Percentiles rank a stretch among this genome's conserved stretches.
Evolutionary conservation across 2,888 invertebrate species (phyloP).

Genomic region (Microplitis manilae): DNA sequence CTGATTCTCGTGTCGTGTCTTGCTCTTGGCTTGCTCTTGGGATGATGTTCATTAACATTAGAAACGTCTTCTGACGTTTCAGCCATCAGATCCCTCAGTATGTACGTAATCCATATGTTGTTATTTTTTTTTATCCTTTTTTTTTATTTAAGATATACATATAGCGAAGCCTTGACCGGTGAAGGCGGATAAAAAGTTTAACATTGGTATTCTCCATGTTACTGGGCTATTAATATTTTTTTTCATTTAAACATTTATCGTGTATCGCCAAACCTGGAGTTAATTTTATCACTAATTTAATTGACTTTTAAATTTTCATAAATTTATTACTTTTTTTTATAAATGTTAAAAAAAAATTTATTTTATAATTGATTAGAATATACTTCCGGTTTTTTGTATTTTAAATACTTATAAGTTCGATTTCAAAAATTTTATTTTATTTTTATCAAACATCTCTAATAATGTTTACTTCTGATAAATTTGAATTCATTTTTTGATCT

Average conservation of each 20-base stretch:
- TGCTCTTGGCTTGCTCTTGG: slow-evolving; percentile 33
- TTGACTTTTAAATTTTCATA: too few species aligned
- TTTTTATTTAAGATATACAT: slow-evolving; percentile 3
- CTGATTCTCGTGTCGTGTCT: slow-evolving; percentile 12
- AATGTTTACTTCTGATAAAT: too few species aligned
- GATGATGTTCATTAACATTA: slow-evolving; percentile 47
- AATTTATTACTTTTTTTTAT: too few species aligned
- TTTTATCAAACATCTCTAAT: too few species aligned
- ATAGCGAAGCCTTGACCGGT: neutral
- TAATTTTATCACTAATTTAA: neutral
- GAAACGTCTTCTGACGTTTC: slow-evolving; percentile 35
- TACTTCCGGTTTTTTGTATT: too few species aligned
- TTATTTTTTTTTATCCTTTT: slow-evolving; percentile 16
- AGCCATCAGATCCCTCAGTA: slow-evolving; percentile 26
- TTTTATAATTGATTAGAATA: too few species aligned
- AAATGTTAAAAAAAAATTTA: too few species aligned
- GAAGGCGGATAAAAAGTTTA: neutral
- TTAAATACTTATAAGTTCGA: too few species aligned
- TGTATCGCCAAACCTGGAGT: neutral
- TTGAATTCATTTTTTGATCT: too few species aligned
- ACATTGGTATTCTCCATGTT: neutral
- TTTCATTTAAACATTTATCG: slow-evolving; percentile 20
- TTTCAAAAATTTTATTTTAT: too few species aligned
- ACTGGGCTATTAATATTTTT: slow-evolving; percentile 9
- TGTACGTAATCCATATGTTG: slow-evolving; percentile 44